Conservation (phyloP, 1,140 invertebrate genomes). For the Philopotamus ludificatus region DNA sequence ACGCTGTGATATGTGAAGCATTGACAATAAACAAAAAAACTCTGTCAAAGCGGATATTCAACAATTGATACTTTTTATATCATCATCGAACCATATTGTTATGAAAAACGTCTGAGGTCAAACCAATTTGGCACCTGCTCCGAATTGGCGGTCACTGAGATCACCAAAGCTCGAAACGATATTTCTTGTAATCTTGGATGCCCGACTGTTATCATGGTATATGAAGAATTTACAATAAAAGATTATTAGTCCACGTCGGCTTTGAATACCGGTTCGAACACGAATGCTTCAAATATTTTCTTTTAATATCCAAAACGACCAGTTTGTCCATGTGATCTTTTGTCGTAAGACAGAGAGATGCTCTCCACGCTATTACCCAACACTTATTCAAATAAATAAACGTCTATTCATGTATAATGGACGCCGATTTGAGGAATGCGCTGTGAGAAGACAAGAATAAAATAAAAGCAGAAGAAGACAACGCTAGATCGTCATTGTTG, state of each 20-base stretch:
- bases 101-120: conserved; percentile 1
- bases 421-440: conserved; percentile 28
- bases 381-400: conserved; percentile 33
- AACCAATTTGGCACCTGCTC: neutral
- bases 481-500: neutral
- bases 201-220: too few species aligned
- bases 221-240: neutral
- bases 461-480: too few species aligned
- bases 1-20: neutral
- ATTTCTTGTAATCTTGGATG: too few species aligned
- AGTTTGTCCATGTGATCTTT: neutral
- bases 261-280: neutral
- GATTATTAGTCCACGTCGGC: neutral
- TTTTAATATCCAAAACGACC: neutral
- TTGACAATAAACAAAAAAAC: conserved; percentile 8
- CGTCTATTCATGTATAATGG: conserved; percentile 28
- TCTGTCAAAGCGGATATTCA: conserved; percentile 6
- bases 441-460: conserved; percentile 25
- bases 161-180: too few species aligned
- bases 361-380: conserved; percentile 17
- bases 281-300: neutral
- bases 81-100: neutral
- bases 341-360: conserved; percentile 8
- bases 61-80: conserved; percentile 6
- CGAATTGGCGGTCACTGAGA: neutral